These are phyloP conservation scores for Condylura cristata DNA, from an alignment of 2,113 vertebrate genomes.

Conservation along the genomic window DNA sequence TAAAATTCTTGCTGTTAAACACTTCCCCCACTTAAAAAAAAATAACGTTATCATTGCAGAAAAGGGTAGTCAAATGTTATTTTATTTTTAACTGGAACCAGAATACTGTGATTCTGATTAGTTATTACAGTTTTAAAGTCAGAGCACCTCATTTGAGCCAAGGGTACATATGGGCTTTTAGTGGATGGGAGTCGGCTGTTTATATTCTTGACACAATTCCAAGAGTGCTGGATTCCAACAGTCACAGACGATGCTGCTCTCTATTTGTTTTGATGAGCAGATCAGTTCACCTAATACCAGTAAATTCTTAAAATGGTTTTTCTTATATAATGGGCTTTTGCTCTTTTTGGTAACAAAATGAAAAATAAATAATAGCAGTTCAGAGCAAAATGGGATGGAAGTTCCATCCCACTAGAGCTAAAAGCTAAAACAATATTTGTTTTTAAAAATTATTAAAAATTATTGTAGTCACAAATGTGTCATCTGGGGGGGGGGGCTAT, in stretches of 20 bases:
- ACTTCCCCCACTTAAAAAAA: not conserved
- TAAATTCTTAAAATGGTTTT: slow-evolving; percentile 62
- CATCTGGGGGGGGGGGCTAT: not conserved
- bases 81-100: slow-evolving; percentile 43
- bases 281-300: not conserved
- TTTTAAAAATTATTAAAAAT: slow-evolving; percentile 38
- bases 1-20: slow-evolving; percentile 21
- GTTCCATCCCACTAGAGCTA: slow-evolving; percentile 2
- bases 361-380: slow-evolving; percentile 41
- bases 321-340: slow-evolving; percentile 51
- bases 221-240: not conserved
- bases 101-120: slow-evolving; percentile 33
- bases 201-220: slow-evolving; percentile 45
- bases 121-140: slow-evolving; percentile 12
- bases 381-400: slow-evolving; percentile 5
- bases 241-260: not conserved
- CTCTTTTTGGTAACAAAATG: slow-evolving; percentile 38
- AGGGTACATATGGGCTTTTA: not conserved
- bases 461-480: not conserved
- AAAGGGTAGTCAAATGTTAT: not conserved
- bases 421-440: not conserved
- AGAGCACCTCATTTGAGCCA: not conserved
- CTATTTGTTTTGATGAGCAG: slow-evolving; percentile 62
- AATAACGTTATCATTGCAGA: not conserved
- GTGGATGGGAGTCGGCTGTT: not conserved